Conservation (phyloP, 2,113 vertebrate species). For the human (Homo sapiens) region GRCh38 chr7:95896501-95897000, state of each 20-base stretch:
- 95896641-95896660: background rate
- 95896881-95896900: conserved; percentile 29
- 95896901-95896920: background rate
- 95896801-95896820: background rate
- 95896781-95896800: background rate
- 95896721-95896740: background rate
- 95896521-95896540: background rate
- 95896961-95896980: background rate
- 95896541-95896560: background rate
- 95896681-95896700: background rate
- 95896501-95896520: background rate
- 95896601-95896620: background rate
- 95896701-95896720: background rate
- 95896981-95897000: conserved; percentile 23
- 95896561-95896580: background rate
- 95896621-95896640: background rate
- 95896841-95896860: background rate
- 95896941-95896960: background rate
- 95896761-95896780: background rate
- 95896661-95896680: background rate
- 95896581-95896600: background rate
- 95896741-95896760: background rate
- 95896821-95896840: background rate
- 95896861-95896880: background rate
- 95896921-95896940: background rate